Percentiles rank a stretch among this genome's conserved stretches.
Conservation (phyloP, 2,113 vertebrate species). For the Notothenia rossii region DNA sequence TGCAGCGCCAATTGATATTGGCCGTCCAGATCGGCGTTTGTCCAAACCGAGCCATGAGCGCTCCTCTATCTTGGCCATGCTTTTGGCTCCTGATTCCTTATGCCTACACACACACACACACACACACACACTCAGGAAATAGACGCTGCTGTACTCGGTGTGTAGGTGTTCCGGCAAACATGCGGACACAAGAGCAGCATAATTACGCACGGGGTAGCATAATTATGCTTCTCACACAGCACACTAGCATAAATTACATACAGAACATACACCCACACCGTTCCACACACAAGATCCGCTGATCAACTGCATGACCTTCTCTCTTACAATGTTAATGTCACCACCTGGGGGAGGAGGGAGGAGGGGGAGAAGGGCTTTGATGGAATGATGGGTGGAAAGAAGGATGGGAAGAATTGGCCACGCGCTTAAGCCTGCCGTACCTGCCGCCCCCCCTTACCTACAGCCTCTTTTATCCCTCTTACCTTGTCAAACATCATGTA, state of each 20-base stretch:
- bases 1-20: conserved; percentile 47
- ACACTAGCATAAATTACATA: conserved; percentile 46
- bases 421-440: conserved; percentile 30
- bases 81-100: conserved; percentile 45
- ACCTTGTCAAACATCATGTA: conserved; percentile 23
- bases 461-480: conserved; percentile 40
- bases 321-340: conserved; percentile 79
- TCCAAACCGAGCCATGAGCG: conserved; percentile 47
- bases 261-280: conserved; percentile 47
- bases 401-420: conserved; percentile 20
- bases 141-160: conserved; percentile 41
- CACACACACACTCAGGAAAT: conserved; percentile 38
- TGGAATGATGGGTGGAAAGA: conserved; percentile 49
- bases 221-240: conserved; percentile 41
- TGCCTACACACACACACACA: conserved; percentile 2
- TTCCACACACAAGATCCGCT: conserved; percentile 37
- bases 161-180: conserved; percentile 51
- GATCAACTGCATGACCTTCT: conserved; percentile 79
- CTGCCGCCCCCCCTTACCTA: conserved; percentile 29
- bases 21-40: conserved; percentile 47
- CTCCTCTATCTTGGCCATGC: conserved; percentile 55
- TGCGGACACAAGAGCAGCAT: conserved; percentile 40
- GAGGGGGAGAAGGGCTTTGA: not conserved
- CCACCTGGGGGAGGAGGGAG: conserved; percentile 63
- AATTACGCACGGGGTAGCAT: conserved; percentile 52